Conservation (phyloP, 2,797 vertebrate genomes). For the Chrosomus eos region DNA sequence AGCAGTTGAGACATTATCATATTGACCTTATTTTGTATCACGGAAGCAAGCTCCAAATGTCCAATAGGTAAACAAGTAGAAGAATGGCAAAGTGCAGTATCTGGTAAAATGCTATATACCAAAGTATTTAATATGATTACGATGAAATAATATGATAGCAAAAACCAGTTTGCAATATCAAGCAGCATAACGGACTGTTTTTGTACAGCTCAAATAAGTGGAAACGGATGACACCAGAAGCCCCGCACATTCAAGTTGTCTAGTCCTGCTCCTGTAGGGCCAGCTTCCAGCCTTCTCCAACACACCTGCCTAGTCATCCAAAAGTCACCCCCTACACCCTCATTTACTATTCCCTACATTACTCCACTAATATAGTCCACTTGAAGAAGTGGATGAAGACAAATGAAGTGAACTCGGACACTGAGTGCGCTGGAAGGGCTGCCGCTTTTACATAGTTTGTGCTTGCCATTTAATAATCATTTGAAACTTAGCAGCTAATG, state of each 20-base stretch:
- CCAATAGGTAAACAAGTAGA: neutral
- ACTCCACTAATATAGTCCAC: no score
- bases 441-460: no score
- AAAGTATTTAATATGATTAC: neutral
- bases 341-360: neutral
- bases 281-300: neutral
- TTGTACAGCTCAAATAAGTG: constrained; percentile 3
- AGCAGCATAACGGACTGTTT: neutral
- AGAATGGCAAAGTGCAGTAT: neutral
- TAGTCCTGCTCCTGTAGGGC: neutral
- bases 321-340: neutral
- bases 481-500: neutral
- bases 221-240: constrained; percentile 1
- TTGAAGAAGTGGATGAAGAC: no score
- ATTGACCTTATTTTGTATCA: neutral
- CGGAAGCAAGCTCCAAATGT: neutral
- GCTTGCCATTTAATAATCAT: no score
- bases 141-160: neutral
- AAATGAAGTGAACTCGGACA: neutral
- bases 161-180: neutral
- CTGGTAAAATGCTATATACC: neutral
- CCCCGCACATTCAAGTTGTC: neutral
- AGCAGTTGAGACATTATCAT: neutral
- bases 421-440: no score
- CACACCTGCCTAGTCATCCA: neutral